Percentiles rank a stretch among this genome's conserved stretches.
These are phyloP conservation scores for Phengaris alcon DNA, from an alignment of 2,888 invertebrate genomes.

Conservation along the genomic window DNA sequence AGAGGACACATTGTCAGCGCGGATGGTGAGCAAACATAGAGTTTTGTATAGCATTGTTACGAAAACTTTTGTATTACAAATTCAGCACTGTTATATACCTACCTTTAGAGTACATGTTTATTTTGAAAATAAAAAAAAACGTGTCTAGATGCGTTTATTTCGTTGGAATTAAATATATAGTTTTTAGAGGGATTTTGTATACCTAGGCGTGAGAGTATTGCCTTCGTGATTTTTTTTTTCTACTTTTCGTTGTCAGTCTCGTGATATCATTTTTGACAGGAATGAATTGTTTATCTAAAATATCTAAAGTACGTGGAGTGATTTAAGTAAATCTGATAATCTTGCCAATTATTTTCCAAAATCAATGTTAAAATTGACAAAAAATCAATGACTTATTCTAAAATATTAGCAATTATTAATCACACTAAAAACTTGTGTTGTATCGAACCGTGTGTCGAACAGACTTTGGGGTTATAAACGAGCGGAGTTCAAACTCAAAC, in stretches of 20 bases:
- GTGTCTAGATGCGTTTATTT: slow-evolving; percentile 30
- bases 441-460: slow-evolving; percentile 42
- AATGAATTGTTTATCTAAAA: too few species aligned
- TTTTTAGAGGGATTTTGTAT: slow-evolving; percentile 25
- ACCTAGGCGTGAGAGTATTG: slow-evolving; percentile 31
- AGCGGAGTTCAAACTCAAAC: slow-evolving; percentile 52
- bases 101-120: slow-evolving; percentile 30
- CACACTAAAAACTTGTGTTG: too few species aligned
- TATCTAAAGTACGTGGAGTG: too few species aligned
- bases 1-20: slow-evolving; percentile 47
- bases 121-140: slow-evolving; percentile 8
- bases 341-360: too few species aligned
- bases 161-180: slow-evolving; percentile 28
- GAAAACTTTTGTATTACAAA: slow-evolving; percentile 20
- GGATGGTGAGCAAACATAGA: slow-evolving; percentile 30
- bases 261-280: too few species aligned
- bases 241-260: neutral
- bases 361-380: too few species aligned
- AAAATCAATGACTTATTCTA: too few species aligned
- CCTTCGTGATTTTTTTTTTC: slow-evolving; percentile 23
- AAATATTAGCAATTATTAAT: too few species aligned
- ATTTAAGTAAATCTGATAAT: too few species aligned
- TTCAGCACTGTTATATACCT: slow-evolving; percentile 30
- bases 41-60: slow-evolving; percentile 14
- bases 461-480: slow-evolving; percentile 58